These are phyloP conservation scores for Actinopyga echinites DNA, from an alignment of 53 echinoderm and acorn worm genomes.

Conservation along the genomic window DNA sequence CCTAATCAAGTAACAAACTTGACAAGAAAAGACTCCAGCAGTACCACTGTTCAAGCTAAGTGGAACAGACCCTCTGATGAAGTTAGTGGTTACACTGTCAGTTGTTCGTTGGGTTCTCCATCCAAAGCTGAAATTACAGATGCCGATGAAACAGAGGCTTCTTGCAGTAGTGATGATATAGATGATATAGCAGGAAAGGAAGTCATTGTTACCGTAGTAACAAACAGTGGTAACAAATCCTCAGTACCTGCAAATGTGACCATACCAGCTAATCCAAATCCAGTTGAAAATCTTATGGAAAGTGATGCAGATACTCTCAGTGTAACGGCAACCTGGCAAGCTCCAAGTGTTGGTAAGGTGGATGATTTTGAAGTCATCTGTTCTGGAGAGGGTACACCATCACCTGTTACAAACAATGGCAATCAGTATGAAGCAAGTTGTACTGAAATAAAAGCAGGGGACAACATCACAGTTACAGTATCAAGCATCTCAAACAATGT, in stretches of 20 bases:
- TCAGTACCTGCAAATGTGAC: neutral
- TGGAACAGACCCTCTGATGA: neutral
- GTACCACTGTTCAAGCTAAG: neutral
- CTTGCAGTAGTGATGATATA: neutral
- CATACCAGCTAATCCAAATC: neutral
- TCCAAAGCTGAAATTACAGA: neutral
- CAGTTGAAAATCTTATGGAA: constrained; percentile 16
- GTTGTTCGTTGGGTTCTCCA: neutral
- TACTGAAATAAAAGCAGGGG: neutral
- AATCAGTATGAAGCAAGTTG: neutral
- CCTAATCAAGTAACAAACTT: neutral
- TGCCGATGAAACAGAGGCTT: neutral
- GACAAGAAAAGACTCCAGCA: neutral
- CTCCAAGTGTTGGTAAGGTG: neutral
- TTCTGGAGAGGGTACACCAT: no score
- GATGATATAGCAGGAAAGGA: neutral
- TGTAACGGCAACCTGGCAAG: constrained; percentile 14
- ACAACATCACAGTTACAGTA: neutral
- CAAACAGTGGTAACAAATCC: neutral
- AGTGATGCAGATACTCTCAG: neutral
- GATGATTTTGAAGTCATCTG: neutral
- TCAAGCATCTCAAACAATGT: neutral
- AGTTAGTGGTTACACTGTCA: neutral
- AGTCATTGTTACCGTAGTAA: neutral
- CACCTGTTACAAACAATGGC: neutral